Percentiles rank a stretch among this genome's conserved stretches.
phyloP scores from a whole-genome alignment of 2,888 invertebrate genomes.

The Drosophila pseudotalamancana region DNA sequence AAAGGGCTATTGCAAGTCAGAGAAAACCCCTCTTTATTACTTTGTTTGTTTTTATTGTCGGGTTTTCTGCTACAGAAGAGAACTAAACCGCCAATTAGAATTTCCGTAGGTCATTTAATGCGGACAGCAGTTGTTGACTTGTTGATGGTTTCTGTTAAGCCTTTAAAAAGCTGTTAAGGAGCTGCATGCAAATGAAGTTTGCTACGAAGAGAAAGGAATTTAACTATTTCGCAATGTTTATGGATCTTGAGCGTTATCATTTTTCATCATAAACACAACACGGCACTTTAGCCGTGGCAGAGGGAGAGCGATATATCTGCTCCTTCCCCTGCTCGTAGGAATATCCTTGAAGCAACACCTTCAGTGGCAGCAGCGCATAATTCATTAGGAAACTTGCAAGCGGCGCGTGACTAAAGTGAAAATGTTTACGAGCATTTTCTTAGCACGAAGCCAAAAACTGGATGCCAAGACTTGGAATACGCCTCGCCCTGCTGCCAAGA shows the following conservation, averaged over 20 bases:
- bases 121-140: slow-evolving; percentile 21
- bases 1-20: neutral
- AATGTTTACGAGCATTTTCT: slow-evolving; percentile 68
- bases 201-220: slow-evolving; percentile 19
- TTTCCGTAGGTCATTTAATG: slow-evolving; percentile 3
- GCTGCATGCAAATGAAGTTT: slow-evolving; percentile 14
- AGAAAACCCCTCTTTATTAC: neutral
- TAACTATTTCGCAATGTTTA: slow-evolving; percentile 32
- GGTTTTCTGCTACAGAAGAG: neutral
- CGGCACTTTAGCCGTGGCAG: slow-evolving; percentile 3
- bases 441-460: slow-evolving; percentile 63
- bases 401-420: slow-evolving; percentile 77
- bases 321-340: neutral
- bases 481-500: slow-evolving; percentile 49
- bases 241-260: slow-evolving; percentile 55
- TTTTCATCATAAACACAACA: slow-evolving; percentile 61
- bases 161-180: slow-evolving; percentile 18
- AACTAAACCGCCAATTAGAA: slow-evolving; percentile 28
- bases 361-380: slow-evolving; percentile 55
- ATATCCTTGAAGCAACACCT: slow-evolving; percentile 53
- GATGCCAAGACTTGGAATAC: slow-evolving; percentile 48
- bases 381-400: slow-evolving; percentile 68
- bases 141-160: slow-evolving; percentile 8
- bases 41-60: neutral
- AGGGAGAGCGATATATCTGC: neutral